Conservation (phyloP, 2,888 invertebrate genomes). For the Leucania comma region DNA sequence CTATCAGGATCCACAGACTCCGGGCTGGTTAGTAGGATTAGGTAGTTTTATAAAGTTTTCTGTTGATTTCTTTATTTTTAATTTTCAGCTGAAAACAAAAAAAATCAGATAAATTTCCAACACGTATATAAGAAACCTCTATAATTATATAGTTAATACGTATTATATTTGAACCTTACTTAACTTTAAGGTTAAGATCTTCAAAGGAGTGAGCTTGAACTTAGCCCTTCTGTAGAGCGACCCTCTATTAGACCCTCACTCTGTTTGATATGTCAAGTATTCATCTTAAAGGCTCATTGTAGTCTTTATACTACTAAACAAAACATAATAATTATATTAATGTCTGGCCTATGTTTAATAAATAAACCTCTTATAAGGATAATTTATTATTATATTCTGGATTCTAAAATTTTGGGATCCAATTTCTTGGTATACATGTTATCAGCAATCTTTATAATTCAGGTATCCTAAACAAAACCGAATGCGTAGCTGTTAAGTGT, state of each 20-base stretch:
- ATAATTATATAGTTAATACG: slow-evolving; percentile 15
- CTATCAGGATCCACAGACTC: too few relatives aligned
- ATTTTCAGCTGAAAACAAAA: not conserved
- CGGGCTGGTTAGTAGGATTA: too few relatives aligned
- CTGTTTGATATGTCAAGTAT: slow-evolving; percentile 48
- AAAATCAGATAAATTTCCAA: not conserved
- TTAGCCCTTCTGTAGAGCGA: slow-evolving; percentile 38
- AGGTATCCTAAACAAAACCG: too few relatives aligned
- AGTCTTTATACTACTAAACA: slow-evolving; percentile 4
- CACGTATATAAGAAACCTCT: not conserved
- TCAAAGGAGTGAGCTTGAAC: slow-evolving; percentile 48
- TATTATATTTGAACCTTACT: slow-evolving; percentile 33
- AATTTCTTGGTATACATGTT: not conserved
- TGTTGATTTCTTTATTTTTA: not conserved
- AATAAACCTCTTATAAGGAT: not conserved
- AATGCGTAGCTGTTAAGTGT: too few relatives aligned
- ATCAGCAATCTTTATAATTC: too few relatives aligned
- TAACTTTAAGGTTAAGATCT: slow-evolving; percentile 31
- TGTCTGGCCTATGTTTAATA: not conserved
- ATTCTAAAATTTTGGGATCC: not conserved
- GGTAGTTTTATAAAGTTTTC: not conserved
- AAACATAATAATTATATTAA: slow-evolving; percentile 15
- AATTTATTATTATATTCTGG: not conserved
- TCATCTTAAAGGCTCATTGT: slow-evolving; percentile 20
- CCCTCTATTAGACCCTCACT: slow-evolving; percentile 46